These are phyloP conservation scores for Bombus superbus DNA, from an alignment of 1,140 invertebrate species.

Conservation along the genomic window DNA sequence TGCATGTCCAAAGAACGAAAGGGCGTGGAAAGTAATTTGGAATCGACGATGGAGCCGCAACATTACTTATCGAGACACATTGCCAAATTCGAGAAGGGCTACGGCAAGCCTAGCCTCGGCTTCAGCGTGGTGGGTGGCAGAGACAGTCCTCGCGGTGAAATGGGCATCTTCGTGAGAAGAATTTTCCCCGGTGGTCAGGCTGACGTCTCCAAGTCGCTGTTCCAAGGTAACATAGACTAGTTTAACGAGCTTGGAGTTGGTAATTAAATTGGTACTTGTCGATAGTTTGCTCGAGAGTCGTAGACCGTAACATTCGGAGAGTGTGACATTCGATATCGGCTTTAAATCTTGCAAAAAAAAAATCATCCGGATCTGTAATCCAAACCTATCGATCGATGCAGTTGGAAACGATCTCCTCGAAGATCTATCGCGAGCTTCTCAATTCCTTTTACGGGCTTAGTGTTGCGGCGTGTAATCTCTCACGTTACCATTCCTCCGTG, in stretches of 20 bases:
- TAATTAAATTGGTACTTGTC: no score
- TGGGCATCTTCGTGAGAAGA: conserved; percentile 90
- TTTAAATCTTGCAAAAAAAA: neutral
- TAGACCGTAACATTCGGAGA: neutral
- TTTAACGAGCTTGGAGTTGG: neutral
- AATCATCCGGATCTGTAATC: neutral
- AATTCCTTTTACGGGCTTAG: conserved; percentile 18
- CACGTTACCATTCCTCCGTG: conserved; percentile 17
- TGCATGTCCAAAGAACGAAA: conserved; percentile 69
- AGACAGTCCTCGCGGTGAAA: conserved; percentile 87
- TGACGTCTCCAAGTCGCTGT: conserved; percentile 86
- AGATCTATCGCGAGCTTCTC: neutral
- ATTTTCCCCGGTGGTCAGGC: conserved; percentile 89
- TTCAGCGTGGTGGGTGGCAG: conserved; percentile 90
- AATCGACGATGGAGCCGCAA: conserved; percentile 81
- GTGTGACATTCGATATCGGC: no score
- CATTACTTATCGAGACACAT: conserved; percentile 80
- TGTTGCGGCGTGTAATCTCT: neutral
- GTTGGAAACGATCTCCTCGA: neutral
- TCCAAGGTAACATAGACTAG: conserved; percentile 84
- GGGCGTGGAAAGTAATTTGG: conserved; percentile 51
- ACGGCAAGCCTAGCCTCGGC: conserved; percentile 87
- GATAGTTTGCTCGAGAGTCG: neutral
- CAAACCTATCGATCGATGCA: neutral
- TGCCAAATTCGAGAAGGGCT: conserved; percentile 86